Evolutionary conservation across 2,797 vertebrate genomes (phyloP), one percentile per base, ranked within the genome.

Genomic region (Sylvilagus floridanus): DNA sequence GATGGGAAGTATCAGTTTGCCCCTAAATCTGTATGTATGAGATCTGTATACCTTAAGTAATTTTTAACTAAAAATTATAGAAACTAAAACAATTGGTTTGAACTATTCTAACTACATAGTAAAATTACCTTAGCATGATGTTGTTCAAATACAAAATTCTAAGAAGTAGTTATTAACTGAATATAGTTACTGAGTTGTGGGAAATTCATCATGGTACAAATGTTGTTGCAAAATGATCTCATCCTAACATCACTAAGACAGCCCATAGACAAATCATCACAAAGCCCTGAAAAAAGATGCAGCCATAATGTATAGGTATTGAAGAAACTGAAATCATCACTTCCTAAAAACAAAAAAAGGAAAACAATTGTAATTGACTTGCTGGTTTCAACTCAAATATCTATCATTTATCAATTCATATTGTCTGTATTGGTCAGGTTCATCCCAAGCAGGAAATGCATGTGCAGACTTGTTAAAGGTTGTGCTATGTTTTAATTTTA

Each of bases 91-190:
- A 94, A 50, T 13, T 87, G 14, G 21, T 30, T 96, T 84, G 62
- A 14, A 71, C 2, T 93, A 57, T 7, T 63, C 73, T 73, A 52
- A 1, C 63, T 92, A 35, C 9, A 73, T 35, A 73, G 82, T 92
- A 65, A 82, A 94, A 88, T 2, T 30, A 86, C 7, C 79, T 87
- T 7, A 50, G 21, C 42, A 88, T 35, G 9, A 26, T 84, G 50
- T 60, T 28, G n/a, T 68, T 97, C 84, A 75, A 71, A 89, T 69
- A 95, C 0, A 19, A 96, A 52, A 73, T 62, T 50, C 24, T 78
- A 95, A 88, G 28, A 93, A 84, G 76, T 2, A 92, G 28, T 2
- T 91, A 50, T 95, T 96, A 52, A 77, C 60, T 87, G 35, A 94
- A 83, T 50, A 68, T 4, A 50, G 35, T 50, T 83, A 87, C 32